These are phyloP conservation scores for Serranus cabrilla DNA, from an alignment of 2,797 vertebrate species.

Conservation along the genomic window DNA sequence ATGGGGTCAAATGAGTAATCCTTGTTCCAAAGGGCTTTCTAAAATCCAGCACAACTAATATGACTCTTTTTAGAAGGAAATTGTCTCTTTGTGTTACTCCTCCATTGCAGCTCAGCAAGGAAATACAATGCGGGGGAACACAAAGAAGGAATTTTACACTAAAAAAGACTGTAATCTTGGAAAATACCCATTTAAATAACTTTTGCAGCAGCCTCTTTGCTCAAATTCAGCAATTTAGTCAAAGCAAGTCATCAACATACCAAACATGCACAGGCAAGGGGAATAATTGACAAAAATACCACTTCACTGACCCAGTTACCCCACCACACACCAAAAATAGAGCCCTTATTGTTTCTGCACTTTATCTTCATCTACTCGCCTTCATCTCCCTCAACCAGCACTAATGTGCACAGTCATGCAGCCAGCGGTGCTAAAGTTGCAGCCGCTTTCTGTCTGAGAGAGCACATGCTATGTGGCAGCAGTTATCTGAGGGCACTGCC, in stretches of 20 bases:
- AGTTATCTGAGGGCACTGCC: constrained; percentile 63
- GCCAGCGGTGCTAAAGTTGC: constrained; percentile 15
- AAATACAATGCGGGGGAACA: neutral
- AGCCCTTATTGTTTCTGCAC: constrained; percentile 17
- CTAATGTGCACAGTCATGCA: constrained; percentile 42
- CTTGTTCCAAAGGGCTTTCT: neutral
- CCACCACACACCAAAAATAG: constrained; percentile 2
- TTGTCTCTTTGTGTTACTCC: neutral
- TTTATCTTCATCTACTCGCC: constrained; percentile 18
- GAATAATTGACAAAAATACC: constrained; percentile 14
- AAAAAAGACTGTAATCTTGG: constrained; percentile 14
- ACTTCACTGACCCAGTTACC: constrained; percentile 27
- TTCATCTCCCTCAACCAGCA: constrained; percentile 24
- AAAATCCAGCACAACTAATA: neutral
- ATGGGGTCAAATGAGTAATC: neutral
- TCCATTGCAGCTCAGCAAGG: neutral
- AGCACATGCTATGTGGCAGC: constrained; percentile 44
- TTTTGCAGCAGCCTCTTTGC: neutral
- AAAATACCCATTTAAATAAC: neutral
- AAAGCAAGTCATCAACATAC: constrained; percentile 4
- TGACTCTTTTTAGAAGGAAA: neutral
- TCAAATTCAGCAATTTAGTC: neutral
- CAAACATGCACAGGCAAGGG: constrained; percentile 10
- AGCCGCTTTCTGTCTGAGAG: constrained; percentile 20
- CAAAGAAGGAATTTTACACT: constrained; percentile 4